These are phyloP conservation scores for Petroica traversi DNA, from an alignment of 2,113 vertebrate genomes.

Conservation along the genomic window DNA sequence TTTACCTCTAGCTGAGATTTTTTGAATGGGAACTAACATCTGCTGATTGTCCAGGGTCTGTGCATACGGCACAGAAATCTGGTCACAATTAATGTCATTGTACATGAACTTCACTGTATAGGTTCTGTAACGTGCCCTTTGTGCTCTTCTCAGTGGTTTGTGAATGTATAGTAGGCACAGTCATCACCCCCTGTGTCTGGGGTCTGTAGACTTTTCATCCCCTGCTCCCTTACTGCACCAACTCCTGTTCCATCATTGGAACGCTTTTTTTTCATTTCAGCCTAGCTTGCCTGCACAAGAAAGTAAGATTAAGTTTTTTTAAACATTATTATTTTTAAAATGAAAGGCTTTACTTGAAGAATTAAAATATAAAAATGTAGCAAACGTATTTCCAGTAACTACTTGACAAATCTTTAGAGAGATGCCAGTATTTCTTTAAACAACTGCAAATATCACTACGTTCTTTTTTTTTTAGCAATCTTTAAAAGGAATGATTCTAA, in stretches of 20 bases:
- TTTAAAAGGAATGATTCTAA: not conserved
- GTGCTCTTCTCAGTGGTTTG: not conserved
- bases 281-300: not conserved
- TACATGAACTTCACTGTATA: not conserved
- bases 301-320: not conserved
- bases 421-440: not conserved
- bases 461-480: not conserved
- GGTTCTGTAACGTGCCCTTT: not conserved
- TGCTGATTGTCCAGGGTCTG: not conserved
- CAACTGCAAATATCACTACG: not conserved
- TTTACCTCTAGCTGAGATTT: not conserved
- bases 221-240: not conserved
- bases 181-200: not conserved
- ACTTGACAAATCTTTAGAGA: not conserved
- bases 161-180: fast-evolving
- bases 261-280: not conserved
- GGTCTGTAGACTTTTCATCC: not conserved
- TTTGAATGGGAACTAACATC: not conserved
- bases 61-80: not conserved
- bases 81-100: not conserved
- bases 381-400: not conserved
- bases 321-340: not conserved
- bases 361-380: not conserved
- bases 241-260: not conserved
- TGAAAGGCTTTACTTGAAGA: not conserved